Base-by-base conservation (phyloP, 2,113 vertebrate species). In the Syngnathus floridae region DNA sequence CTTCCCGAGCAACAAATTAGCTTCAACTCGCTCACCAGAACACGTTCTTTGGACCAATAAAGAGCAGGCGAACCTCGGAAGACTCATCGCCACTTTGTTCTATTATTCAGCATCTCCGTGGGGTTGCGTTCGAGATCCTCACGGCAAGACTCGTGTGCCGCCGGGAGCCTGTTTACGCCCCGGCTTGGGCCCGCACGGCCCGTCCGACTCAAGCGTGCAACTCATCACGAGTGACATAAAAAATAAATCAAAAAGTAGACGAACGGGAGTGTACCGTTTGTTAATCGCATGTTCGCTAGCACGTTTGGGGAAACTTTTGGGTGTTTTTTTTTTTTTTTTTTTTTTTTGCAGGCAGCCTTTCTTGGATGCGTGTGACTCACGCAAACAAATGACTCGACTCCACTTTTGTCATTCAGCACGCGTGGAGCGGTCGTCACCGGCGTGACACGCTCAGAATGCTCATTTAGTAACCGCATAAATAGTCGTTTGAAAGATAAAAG, bases 401-500 rank as follows among this genome's bases (percentile, higher is more conserved):
- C n/a, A 55, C 22, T 73, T 79, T 81, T 67, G 69, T 56, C 59
- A 61, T 26, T 60, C 78, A 48, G 63, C 68, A 37, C 9, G 64
- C 21, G 56, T 70, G 75, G 74, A 74, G 71, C 71, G 58, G 77
- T 83, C 67, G 58, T 73, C 69, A 62, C n/a, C 71, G 40, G 62
- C 26, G 43, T 55, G 66, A 78, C 70, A 81, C 70, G 77, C 75
- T 77, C 73, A 65, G 76, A 85, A 82, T 80, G 84, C 80, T 90
- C 78, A 89, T 91, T 91, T 31, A 90, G 88, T 89, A 84, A 77
- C 49, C 82, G 76, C 81, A 85, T 89, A 86, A 91, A 90, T 78
- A 88, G 88, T 85, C 85, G 86, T 90, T 90, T 89, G 81, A 87
- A 76, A 88, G 88, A 89, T 90, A 88, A 92, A 90, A 89, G 87